Evolutionary conservation across 2,888 invertebrate genomes (phyloP).

Genomic region (Drosophila formosana): DNA sequence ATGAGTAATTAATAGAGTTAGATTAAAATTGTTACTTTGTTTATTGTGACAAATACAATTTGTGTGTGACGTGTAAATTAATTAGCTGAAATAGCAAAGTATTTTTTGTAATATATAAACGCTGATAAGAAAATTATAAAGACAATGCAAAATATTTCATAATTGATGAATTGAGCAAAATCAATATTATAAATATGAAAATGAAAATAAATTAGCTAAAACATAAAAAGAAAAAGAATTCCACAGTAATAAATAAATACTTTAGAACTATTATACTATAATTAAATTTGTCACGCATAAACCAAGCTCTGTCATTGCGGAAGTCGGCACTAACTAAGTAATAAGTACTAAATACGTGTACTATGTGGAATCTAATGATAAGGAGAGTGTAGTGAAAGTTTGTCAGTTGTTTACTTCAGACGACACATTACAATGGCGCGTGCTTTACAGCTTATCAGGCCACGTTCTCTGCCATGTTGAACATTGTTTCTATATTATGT

Average conservation of each 20-base stretch:
- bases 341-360: not conserved
- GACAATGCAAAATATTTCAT: not conserved
- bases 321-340: conserved; percentile 4
- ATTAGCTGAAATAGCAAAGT: not conserved
- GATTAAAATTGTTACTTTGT: too few species aligned
- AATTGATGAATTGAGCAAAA: not conserved
- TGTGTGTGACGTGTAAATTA: not conserved
- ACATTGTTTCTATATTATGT: not conserved
- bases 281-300: not conserved
- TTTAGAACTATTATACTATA: not conserved
- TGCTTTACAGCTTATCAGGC: conserved; percentile 21
- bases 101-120: too few species aligned
- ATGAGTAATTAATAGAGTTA: too few species aligned
- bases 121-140: not conserved
- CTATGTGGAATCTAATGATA: conserved; percentile 2
- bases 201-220: not conserved
- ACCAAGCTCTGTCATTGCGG: conserved; percentile 1
- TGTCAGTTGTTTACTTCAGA: not conserved
- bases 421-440: conserved; percentile 11
- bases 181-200: not conserved
- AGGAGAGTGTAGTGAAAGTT: conserved; percentile 15
- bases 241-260: too few species aligned
- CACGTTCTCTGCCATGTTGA: not conserved
- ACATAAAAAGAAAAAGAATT: not conserved
- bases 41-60: not conserved